Percentiles rank a stretch among this genome's conserved stretches.
Conservation (phyloP, 2,797 vertebrate species). For the Rhinatrema bivittatum region DNA sequence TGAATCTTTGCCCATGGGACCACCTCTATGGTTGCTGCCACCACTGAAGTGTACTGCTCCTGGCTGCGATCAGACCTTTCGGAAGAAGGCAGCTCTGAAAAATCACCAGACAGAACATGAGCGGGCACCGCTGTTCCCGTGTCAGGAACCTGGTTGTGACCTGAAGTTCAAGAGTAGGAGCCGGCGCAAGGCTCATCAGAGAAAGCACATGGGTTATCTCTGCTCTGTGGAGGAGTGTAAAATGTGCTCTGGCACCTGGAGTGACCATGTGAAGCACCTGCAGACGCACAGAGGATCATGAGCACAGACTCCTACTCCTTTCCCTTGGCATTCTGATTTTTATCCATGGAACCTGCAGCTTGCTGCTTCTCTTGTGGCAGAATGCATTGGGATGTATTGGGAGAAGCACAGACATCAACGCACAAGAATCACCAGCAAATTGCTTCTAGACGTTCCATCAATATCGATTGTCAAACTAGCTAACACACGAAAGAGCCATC, state of each 20-base stretch:
- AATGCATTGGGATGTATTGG: no score
- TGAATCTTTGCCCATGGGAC: no score
- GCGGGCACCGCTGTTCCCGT: constrained; percentile 43
- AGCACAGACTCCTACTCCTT: no score
- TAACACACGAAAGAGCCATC: no score
- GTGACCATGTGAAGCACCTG: constrained; percentile 51
- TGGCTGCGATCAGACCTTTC: constrained; percentile 54
- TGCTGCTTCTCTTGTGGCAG: no score
- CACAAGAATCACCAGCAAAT: no score
- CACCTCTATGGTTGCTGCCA: no score
- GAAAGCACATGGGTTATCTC: constrained; percentile 59
- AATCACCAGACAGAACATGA: constrained; percentile 47
- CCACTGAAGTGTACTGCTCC: constrained; percentile 58
- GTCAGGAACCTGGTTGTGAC: constrained; percentile 41
- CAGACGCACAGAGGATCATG: constrained; percentile 57
- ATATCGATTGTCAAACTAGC: no score
- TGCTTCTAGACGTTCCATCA: no score
- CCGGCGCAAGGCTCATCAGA: constrained; percentile 55
- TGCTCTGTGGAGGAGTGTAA: constrained; percentile 49
- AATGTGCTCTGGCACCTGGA: constrained; percentile 50
- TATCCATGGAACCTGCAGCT: no score
- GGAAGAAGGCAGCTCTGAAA: constrained; percentile 53
- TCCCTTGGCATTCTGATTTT: no score
- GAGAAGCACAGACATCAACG: no score
- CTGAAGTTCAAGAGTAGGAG: constrained; percentile 43